phyloP scores from a whole-genome alignment of 2,888 invertebrate species.

The Hyposoter dolosus region DNA sequence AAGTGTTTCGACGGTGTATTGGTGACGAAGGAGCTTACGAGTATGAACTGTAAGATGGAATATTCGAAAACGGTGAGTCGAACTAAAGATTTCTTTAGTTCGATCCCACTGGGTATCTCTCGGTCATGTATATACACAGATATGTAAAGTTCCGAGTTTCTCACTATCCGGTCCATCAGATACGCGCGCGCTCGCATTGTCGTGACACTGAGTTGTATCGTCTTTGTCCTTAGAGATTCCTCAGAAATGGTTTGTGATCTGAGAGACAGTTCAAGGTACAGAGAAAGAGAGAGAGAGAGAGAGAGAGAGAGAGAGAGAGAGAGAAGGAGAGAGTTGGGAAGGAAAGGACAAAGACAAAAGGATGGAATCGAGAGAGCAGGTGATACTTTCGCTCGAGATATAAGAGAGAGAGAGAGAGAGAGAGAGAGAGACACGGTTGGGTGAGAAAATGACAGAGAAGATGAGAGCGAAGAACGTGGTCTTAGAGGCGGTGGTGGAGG shows the following conservation, averaged over 20 bases:
- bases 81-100: slow-evolving; percentile 20
- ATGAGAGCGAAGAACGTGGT: slow-evolving; percentile 56
- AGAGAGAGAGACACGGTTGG: slow-evolving; percentile 40
- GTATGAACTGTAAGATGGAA: background rate
- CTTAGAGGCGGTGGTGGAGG: slow-evolving; percentile 53
- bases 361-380: slow-evolving; percentile 18
- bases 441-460: slow-evolving; percentile 44
- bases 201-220: slow-evolving; percentile 69
- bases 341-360: slow-evolving; percentile 1
- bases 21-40: background rate
- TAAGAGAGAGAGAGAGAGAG: slow-evolving; percentile 24
- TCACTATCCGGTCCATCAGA: slow-evolving; percentile 64
- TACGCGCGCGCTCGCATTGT: slow-evolving; percentile 54
- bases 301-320: slow-evolving; percentile 39
- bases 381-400: slow-evolving; percentile 37
- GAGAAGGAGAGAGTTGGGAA: too few species aligned
- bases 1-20: background rate
- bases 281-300: slow-evolving; percentile 40
- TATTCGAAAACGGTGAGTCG: slow-evolving; percentile 19
- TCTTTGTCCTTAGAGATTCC: slow-evolving; percentile 66
- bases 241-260: slow-evolving; percentile 46
- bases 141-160: slow-evolving; percentile 59
- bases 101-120: slow-evolving; percentile 30
- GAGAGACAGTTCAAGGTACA: slow-evolving; percentile 12
- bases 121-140: slow-evolving; percentile 12